Evolutionary conservation across 2,888 invertebrate species (phyloP), one percentile per base, ranked within the genome.

Genomic region (Euplexia lucipara): DNA sequence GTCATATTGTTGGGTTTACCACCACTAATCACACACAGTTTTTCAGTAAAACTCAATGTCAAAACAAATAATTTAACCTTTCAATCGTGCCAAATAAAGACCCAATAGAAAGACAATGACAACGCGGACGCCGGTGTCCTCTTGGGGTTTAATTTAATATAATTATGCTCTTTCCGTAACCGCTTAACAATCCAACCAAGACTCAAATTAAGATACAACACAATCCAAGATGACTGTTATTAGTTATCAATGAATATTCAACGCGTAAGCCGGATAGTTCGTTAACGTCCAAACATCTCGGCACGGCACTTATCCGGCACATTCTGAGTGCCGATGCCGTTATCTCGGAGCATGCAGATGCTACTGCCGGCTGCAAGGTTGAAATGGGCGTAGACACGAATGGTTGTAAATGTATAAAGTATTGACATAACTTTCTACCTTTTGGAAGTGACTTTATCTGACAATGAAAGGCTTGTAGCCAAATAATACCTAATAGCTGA

Each of bases 311-410:
- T 83, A 84, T 81, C 81, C 79, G 68, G 79, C 66, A 78, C 75
- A 83, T 83, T 83, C 79, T 74, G 78, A 73, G 76, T 82, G 78
- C 73, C 71, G 34, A 49, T 59, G 61, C 68, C 74, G 78, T 86
- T 87, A 88, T 87, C 87, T 83, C 68, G 57, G 51, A 70, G 79
- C 86, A 83, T 85, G 80, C 84, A 80, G 79, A 83, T 81, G 78
- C 82, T 71, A 70, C 56, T 60, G 41, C 52, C 22, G 22, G 48
- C 44, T 57, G 52, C 47, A 37, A 20, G 41, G 12, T 41, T 42
- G 58, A 34, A 32, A 56, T 49, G 53, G 35, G 35, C 16, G 8
- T 1, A 35, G 32, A 35, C 14, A 16, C 16, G 12, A 58, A 34
- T 47, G 5, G 22, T 32, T 3, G 48, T 22, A 30, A 59, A 48